phyloP scores from a whole-genome alignment of 2,113 vertebrate genomes.

The Benitochromis conjunctus region DNA sequence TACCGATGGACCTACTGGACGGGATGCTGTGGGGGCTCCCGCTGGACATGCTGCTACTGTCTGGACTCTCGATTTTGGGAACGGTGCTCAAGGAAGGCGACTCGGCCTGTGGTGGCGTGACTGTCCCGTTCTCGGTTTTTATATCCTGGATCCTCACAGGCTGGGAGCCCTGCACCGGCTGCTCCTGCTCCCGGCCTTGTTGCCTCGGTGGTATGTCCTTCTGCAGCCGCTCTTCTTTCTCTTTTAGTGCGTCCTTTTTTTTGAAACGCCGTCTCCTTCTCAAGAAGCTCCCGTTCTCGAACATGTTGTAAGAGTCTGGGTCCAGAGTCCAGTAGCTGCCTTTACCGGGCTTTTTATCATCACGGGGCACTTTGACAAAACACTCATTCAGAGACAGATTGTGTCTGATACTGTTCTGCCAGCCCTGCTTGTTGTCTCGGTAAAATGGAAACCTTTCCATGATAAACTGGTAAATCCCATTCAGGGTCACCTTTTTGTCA shows the following conservation, averaged over 20 bases:
- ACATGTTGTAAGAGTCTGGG: slow-evolving; percentile 95
- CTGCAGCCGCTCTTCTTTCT: slow-evolving; percentile 86
- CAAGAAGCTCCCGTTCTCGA: slow-evolving; percentile 91
- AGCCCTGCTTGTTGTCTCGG: slow-evolving; percentile 90
- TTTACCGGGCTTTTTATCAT: slow-evolving; percentile 91
- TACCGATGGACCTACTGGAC: slow-evolving; percentile 78
- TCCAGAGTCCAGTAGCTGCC: slow-evolving; percentile 94
- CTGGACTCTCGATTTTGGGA: slow-evolving; percentile 91
- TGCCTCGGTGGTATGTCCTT: slow-evolving; percentile 78
- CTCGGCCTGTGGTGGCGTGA: slow-evolving; percentile 84
- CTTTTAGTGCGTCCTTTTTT: slow-evolving; percentile 90
- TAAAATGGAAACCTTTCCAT: slow-evolving; percentile 95
- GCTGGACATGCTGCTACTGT: slow-evolving; percentile 89
- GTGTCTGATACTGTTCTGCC: slow-evolving; percentile 94
- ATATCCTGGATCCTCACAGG: slow-evolving; percentile 92
- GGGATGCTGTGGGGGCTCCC: slow-evolving; percentile 85
- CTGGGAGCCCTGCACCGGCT: slow-evolving; percentile 72
- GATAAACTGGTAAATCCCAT: slow-evolving; percentile 96
- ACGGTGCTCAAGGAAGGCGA: slow-evolving; percentile 83
- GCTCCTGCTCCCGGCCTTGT: slow-evolving; percentile 72
- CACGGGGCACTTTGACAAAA: slow-evolving; percentile 91
- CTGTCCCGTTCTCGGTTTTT: slow-evolving; percentile 90
- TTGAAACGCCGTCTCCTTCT: slow-evolving; percentile 87
- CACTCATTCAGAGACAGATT: slow-evolving; percentile 92
- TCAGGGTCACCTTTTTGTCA: slow-evolving; percentile 94